Percentiles rank a stretch among this genome's conserved stretches.
phyloP scores from a whole-genome alignment of 2,797 vertebrate genomes.

The Brotogeris chrysoptera region DNA sequence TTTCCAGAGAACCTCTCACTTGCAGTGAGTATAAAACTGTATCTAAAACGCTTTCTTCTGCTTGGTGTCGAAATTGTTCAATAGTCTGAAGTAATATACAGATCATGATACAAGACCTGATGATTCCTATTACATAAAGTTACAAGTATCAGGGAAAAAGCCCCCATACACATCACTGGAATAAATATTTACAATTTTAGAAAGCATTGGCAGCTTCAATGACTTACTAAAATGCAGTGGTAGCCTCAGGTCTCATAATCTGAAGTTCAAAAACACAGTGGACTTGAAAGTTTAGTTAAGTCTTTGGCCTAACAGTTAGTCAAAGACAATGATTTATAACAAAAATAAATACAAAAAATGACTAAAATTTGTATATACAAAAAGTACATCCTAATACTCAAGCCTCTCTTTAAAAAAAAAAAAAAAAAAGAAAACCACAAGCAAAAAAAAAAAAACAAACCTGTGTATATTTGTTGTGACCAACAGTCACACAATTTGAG shows the following conservation, averaged over 20 bases:
- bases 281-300: constrained; percentile 49
- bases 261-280: constrained; percentile 49
- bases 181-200: constrained; percentile 52
- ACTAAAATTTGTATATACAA: constrained; percentile 83
- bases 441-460: not conserved
- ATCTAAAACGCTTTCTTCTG: not conserved
- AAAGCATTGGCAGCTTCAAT: constrained; percentile 59
- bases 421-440: not conserved
- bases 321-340: constrained; percentile 65
- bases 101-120: constrained; percentile 21
- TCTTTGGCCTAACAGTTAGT: constrained; percentile 73
- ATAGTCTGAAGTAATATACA: constrained; percentile 34
- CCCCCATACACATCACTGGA: not conserved
- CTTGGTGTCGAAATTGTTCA: constrained; percentile 7
- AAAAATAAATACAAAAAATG: constrained; percentile 80
- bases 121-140: constrained; percentile 16
- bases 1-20: constrained; percentile 35
- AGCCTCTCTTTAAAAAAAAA: constrained; percentile 60
- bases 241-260: constrained; percentile 40
- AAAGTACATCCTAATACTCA: constrained; percentile 77
- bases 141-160: not conserved
- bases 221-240: constrained; percentile 44
- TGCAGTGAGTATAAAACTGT: constrained; percentile 35
- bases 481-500: constrained; percentile 35
- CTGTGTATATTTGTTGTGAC: constrained; percentile 55